These are phyloP conservation scores for Lemur catta DNA, from an alignment of 2,797 vertebrate species.

Conservation along the genomic window DNA sequence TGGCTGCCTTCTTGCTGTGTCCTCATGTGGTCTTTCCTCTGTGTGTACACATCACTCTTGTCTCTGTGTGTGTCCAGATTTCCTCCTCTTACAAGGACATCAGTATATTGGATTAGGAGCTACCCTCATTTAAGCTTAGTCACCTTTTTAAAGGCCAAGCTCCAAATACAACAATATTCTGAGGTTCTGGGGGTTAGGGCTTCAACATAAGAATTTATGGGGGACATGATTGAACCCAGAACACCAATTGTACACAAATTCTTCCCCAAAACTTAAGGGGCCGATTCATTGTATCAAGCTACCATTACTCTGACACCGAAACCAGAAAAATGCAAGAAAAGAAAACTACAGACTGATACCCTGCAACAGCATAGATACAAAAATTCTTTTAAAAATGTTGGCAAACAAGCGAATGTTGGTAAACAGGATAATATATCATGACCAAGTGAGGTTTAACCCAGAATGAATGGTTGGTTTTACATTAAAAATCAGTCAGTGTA, in stretches of 20 bases:
- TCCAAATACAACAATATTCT: neutral
- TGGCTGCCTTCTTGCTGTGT: neutral
- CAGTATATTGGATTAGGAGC: neutral
- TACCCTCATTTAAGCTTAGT: neutral
- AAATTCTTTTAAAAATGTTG: neutral
- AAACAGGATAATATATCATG: neutral
- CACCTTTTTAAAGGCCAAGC: neutral
- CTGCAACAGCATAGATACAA: neutral
- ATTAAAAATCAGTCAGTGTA: neutral
- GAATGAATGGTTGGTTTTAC: neutral
- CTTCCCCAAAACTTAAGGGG: neutral
- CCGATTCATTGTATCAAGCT: neutral
- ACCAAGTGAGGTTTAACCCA: neutral
- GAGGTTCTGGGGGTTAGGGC: neutral
- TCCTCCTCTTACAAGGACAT: neutral
- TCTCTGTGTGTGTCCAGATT: neutral
- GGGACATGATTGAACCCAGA: neutral
- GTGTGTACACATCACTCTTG: fast-evolving
- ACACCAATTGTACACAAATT: neutral
- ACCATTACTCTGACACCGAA: neutral
- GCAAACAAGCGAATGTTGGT: neutral
- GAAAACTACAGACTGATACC: neutral
- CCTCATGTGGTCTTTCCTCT: neutral
- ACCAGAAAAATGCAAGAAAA: neutral
- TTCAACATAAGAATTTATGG: neutral